These are phyloP conservation scores for Drosophila subsilvestris DNA, from an alignment of 2,888 invertebrate genomes.

Conservation along the genomic window DNA sequence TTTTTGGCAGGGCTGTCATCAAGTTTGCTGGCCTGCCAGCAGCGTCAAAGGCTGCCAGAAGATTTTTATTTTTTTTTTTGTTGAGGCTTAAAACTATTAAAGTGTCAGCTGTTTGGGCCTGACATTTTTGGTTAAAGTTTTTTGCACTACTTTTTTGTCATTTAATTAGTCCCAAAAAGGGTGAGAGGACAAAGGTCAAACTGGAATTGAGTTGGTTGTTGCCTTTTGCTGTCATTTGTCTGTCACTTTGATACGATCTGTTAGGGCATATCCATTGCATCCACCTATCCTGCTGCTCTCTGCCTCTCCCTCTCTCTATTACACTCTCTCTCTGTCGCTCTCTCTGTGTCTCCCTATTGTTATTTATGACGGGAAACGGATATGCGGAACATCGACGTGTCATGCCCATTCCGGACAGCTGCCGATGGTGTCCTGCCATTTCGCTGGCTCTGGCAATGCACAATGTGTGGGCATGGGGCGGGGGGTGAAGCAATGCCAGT, in stretches of 20 bases:
- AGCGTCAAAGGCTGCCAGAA: slow-evolving; percentile 25
- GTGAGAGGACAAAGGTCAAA: slow-evolving; percentile 4
- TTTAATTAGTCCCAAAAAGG: slow-evolving; percentile 6
- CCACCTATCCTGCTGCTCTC: slow-evolving; percentile 1
- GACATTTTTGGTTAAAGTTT: background rate
- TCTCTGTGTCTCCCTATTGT: slow-evolving; percentile 43
- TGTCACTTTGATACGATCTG: slow-evolving; percentile 44
- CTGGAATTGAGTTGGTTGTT: slow-evolving; percentile 23
- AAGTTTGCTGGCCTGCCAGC: slow-evolving; percentile 43
- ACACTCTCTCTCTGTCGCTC: slow-evolving; percentile 4
- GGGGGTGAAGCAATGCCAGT: slow-evolving; percentile 19
- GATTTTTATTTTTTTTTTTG: slow-evolving; percentile 21
- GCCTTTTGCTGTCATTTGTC: slow-evolving; percentile 28
- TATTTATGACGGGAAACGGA: slow-evolving; percentile 70
- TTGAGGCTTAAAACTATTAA: slow-evolving; percentile 64
- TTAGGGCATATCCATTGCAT: slow-evolving; percentile 15
- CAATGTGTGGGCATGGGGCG: background rate
- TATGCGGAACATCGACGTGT: slow-evolving; percentile 57
- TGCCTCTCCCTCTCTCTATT: background rate
- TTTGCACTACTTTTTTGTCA: background rate
- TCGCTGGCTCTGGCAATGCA: background rate
- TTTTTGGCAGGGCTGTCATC: slow-evolving; percentile 50
- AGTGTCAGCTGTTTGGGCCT: slow-evolving; percentile 35
- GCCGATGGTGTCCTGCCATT: slow-evolving; percentile 10
- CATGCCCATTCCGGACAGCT: slow-evolving; percentile 29